Base-by-base conservation (phyloP, 2,888 invertebrate genomes). In the Epistrophe grossulariae region DNA sequence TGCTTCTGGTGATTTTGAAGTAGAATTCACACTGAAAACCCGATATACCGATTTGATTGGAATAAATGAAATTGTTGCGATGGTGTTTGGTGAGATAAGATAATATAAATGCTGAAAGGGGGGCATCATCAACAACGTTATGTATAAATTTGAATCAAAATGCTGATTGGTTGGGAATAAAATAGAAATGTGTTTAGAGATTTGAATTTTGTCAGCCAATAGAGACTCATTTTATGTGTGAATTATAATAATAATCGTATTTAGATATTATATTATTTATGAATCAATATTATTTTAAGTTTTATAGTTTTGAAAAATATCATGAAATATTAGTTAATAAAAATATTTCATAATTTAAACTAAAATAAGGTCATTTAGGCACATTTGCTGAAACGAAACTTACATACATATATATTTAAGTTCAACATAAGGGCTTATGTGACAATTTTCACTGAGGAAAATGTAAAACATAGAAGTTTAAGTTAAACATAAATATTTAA, bases 31-130 rank as follows among this genome's bases (percentile, higher is more conserved):
- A 55, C 80, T 50, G 24, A 31, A 45, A 15, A n/a, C 17, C 59
- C 59, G 24, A 62, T 43, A 62, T 43, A 24, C 43, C 76, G 19
- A 43, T 78, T 79, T 76, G 83, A 87, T 87, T 76, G 66, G 87
- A 83, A 83, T 87, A 77, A 79, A 87, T 87, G 85, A 78, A 85
- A 79, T 83, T 71, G 79, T 74, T 82, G 82, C 83, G 87, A 83
- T 87, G 82, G 87, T 87, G 81, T 62, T 62, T 60, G 79, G 66
- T 17, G 59, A 55, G 87, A 87, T 87, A 83, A 87, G 83, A 83
- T 83, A 72, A 50, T 60, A 50, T 68, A 19, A 24, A 78, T 52
- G 70, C 38, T 62, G 43, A 72, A 57, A 64, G 55, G 57, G 50
- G 8, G 50, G 24, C 52, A 71, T 84, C 60, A 40, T 24, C 62